phyloP scores from a whole-genome alignment of 2,113 vertebrate species.

The Shinisaurus crocodilurus region DNA sequence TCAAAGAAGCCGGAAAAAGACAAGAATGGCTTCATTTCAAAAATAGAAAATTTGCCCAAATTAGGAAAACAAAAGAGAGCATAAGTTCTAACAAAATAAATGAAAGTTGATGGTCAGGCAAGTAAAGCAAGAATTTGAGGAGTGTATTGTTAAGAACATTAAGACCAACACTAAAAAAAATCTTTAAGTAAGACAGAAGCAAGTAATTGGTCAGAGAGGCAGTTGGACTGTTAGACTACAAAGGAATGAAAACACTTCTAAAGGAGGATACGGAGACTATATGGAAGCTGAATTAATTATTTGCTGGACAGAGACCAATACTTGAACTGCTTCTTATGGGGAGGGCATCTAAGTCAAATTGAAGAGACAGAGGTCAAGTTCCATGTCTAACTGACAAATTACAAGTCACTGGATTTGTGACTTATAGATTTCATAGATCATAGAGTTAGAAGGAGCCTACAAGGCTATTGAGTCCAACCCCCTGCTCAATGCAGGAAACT shows the following conservation, averaged over 20 bases:
- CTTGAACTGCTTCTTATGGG: neutral
- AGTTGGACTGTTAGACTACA: neutral
- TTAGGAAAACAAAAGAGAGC: neutral
- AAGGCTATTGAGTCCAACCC: too few relatives aligned
- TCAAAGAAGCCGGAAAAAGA: too few relatives aligned
- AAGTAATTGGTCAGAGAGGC: neutral
- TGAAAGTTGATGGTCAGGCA: too few relatives aligned
- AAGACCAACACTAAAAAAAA: neutral
- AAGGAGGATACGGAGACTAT: neutral
- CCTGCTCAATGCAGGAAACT: too few relatives aligned
- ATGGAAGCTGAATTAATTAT: neutral
- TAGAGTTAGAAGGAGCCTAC: too few relatives aligned
- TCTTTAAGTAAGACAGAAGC: neutral
- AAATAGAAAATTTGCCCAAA: neutral
- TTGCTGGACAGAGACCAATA: neutral
- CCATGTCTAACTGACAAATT: neutral
- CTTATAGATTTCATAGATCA: too few relatives aligned
- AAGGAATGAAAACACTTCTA: neutral
- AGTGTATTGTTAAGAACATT: neutral
- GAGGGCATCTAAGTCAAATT: neutral
- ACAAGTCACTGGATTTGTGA: neutral
- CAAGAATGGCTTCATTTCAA: neutral
- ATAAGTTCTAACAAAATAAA: neutral
- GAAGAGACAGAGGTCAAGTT: neutral
- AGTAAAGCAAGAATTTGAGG: too few relatives aligned